These are phyloP conservation scores for Microvelia longipes DNA, from an alignment of 1,140 invertebrate species.

Conservation along the genomic window DNA sequence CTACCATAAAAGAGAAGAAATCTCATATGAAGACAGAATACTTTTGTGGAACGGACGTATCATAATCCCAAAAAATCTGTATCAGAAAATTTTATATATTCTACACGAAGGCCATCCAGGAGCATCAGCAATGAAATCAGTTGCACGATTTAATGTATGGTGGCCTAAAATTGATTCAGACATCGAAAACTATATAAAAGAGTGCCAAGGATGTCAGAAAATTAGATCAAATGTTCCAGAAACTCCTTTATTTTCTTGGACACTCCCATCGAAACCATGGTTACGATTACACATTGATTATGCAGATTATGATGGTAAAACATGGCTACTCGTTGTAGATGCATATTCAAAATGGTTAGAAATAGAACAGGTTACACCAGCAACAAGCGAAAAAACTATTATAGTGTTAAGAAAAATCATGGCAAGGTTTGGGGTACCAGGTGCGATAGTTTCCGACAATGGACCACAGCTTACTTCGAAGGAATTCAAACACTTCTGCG, in stretches of 20 bases:
- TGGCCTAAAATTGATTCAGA: neutral
- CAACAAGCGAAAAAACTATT: neutral
- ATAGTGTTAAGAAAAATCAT: neutral
- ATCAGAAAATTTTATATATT: neutral
- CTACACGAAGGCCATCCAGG: neutral
- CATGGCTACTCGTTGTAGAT: neutral
- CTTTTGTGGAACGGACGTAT: neutral
- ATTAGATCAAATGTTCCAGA: neutral
- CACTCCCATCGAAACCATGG: neutral
- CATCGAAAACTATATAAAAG: neutral
- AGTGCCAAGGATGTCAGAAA: neutral
- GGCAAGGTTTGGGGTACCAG: neutral
- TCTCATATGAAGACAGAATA: neutral
- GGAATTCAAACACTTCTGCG: neutral
- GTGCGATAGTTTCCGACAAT: neutral
- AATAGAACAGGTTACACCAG: neutral
- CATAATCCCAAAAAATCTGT: neutral
- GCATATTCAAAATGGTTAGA: neutral
- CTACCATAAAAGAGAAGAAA: neutral
- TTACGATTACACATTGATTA: neutral
- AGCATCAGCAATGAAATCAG: neutral
- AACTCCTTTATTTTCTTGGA: neutral
- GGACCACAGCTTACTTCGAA: neutral
- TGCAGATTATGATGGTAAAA: neutral
- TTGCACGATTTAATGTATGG: neutral